These are phyloP conservation scores for Nesidiocoris tenuis DNA, from an alignment of 2,888 invertebrate genomes.

Conservation along the genomic window DNA sequence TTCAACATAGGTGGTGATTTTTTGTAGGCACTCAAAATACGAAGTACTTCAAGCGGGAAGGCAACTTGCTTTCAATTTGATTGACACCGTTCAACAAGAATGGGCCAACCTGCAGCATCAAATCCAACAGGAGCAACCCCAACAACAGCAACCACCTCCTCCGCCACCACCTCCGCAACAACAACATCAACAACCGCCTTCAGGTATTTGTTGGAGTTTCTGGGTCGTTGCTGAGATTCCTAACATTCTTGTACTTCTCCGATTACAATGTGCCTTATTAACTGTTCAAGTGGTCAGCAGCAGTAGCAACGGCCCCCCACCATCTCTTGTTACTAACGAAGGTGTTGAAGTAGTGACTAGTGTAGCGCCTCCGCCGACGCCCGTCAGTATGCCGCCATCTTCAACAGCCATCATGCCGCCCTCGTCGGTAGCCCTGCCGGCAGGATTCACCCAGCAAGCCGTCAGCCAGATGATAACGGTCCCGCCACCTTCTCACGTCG, in stretches of 20 bases:
- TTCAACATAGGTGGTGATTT: too few species aligned
- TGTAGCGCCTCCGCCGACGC: slow-evolving; percentile 1
- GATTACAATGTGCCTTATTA: slow-evolving; percentile 54
- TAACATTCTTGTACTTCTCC: slow-evolving; percentile 54
- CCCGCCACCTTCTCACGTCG: slow-evolving; percentile 54
- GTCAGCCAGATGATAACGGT: slow-evolving; percentile 53
- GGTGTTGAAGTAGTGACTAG: slow-evolving; percentile 6
- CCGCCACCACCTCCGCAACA: slow-evolving; percentile 32
- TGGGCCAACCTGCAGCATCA: slow-evolving; percentile 54
- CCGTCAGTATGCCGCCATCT: neutral
- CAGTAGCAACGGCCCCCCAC: slow-evolving; percentile 21
- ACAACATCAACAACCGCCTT: slow-evolving; percentile 32
- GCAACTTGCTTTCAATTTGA: slow-evolving; percentile 72
- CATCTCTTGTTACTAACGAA: slow-evolving; percentile 33
- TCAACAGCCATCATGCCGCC: neutral
- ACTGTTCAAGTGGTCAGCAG: slow-evolving; percentile 28
- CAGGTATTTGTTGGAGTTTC: too few species aligned
- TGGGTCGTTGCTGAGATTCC: slow-evolving; percentile 54
- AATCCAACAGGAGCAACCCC: slow-evolving; percentile 52
- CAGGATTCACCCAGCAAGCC: slow-evolving; percentile 35
- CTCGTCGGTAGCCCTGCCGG: slow-evolving; percentile 33
- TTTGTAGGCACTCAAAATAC: slow-evolving; percentile 67
- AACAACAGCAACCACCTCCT: slow-evolving; percentile 50
- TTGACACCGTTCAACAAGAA: slow-evolving; percentile 71
- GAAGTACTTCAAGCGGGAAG: slow-evolving; percentile 70